These are phyloP conservation scores for Pristionchus mayeri DNA, from an alignment of 2,888 invertebrate genomes.

Conservation along the genomic window DNA sequence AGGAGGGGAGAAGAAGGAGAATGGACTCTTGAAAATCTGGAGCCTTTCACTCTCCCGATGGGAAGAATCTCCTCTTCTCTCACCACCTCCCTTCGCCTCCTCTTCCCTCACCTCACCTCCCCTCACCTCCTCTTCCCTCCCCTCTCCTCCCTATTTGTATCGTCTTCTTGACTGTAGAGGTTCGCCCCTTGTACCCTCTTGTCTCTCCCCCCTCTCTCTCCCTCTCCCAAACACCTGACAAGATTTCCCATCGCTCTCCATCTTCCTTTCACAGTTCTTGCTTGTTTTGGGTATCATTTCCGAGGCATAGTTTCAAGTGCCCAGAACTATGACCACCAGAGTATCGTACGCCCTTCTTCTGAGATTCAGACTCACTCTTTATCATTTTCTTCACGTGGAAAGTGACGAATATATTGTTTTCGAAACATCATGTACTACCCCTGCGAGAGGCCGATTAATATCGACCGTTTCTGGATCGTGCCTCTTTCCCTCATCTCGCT, in stretches of 20 bases:
- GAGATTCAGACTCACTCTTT: too few species aligned
- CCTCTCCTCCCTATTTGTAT: conserved; percentile 12
- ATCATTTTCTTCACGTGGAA: too few species aligned
- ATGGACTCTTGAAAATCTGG: conserved; percentile 42
- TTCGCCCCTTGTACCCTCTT: conserved; percentile 17
- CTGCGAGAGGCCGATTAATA: too few species aligned
- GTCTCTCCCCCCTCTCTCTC: neutral
- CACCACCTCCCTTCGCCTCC: neutral
- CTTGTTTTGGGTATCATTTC: conserved; percentile 29
- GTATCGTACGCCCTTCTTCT: too few species aligned
- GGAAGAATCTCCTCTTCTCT: neutral
- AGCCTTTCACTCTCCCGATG: conserved; percentile 26
- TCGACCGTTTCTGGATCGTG: neutral
- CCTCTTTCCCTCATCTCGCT: neutral
- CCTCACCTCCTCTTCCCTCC: neutral
- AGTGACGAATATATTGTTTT: too few species aligned
- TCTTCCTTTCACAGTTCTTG: neutral
- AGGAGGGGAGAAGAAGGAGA: neutral
- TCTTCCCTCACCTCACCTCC: neutral
- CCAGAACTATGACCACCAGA: conserved; percentile 18
- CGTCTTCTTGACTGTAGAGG: conserved; percentile 42
- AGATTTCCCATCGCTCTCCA: conserved; percentile 28
- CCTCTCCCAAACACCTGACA: conserved; percentile 37
- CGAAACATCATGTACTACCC: too few species aligned
- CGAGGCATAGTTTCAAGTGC: conserved; percentile 8